Conservation (phyloP, 2,797 vertebrate species). For the Poecilia velifera region DNA sequence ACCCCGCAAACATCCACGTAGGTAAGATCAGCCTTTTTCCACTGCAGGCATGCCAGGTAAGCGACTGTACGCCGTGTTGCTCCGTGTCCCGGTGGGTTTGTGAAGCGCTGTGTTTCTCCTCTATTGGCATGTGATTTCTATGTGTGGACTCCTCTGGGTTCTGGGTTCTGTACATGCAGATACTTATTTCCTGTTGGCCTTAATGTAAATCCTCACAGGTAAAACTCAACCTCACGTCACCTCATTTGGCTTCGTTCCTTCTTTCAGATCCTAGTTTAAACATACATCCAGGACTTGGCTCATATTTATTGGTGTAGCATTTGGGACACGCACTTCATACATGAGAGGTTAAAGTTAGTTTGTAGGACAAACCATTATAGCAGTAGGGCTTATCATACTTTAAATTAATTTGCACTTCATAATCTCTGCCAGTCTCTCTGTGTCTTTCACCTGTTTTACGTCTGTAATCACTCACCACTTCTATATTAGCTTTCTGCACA, state of each 20-base stretch:
- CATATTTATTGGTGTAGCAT: neutral
- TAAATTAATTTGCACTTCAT: slow-evolving; percentile 31
- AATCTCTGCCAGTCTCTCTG: neutral
- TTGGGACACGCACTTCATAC: neutral
- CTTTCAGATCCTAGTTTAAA: neutral
- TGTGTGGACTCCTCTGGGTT: neutral
- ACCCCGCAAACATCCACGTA: slow-evolving; percentile 40
- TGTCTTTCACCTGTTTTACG: slow-evolving; percentile 19
- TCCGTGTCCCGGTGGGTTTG: neutral
- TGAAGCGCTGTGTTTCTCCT: neutral
- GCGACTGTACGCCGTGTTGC: neutral
- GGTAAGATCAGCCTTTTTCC: slow-evolving; percentile 57
- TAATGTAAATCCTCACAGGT: slow-evolving; percentile 18
- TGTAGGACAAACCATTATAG: neutral
- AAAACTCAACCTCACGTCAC: slow-evolving; percentile 42
- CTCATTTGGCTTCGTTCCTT: slow-evolving; percentile 30
- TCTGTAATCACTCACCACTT: slow-evolving; percentile 50
- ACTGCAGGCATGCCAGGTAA: slow-evolving; percentile 6
- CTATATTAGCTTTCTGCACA: slow-evolving; percentile 33
- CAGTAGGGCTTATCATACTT: neutral
- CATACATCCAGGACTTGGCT: neutral
- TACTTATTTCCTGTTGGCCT: neutral
- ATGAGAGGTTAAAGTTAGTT: slow-evolving; percentile 1
- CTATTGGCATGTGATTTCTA: neutral
- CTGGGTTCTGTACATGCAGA: neutral